Evolutionary conservation across 1,140 invertebrate species (phyloP), one percentile per base, ranked within the genome.

Genomic region (Rhyacophila brunnea): DNA sequence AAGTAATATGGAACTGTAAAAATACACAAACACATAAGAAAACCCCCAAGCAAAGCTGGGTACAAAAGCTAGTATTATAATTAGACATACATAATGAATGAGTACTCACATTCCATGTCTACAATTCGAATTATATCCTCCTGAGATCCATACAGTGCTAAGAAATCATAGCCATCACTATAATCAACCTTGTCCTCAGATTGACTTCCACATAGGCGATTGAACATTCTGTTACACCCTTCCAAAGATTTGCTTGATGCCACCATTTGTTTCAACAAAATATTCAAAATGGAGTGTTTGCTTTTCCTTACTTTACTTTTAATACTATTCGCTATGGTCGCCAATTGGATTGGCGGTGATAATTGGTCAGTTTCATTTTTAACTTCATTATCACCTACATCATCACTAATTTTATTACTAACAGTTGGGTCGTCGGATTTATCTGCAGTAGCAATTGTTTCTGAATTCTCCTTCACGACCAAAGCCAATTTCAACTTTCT

Each of bases 71-170:
- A 32, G 15, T 47, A 47, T 11, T 47, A 28, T 9, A 34, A 28
- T 11, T 42, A 14, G 20, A 11, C 11, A 17, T 17, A n/a, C n/a
- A n/a, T n/a, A n/a, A n/a, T n/a, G n/a, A n/a, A n/a, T n/a, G n/a
- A n/a, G n/a, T n/a, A 66, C 52, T 77, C 70, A 71, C 74, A 65
- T 69, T 81, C 78, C 14, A 56, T 43, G 15, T 73, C 58, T 18
- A 83, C 50, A 34, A 81, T 58, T 10, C 69, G 20, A 20, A 69
- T 43, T 13, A 80, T 58, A 34, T 75, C 67, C 13, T 74, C 58
- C 28, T 74, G 70, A 28, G 58, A 54, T 2, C 71, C 73, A 68
- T 80, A 83, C 51, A 81, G 66, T 56, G 68, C 63, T 15, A 70
- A 53, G 52, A 67, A 58, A 60, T 68, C 66, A 51, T 69, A 56